phyloP scores from a whole-genome alignment of 1,140 invertebrate species.

The Caenorhabditis brenneri region DNA sequence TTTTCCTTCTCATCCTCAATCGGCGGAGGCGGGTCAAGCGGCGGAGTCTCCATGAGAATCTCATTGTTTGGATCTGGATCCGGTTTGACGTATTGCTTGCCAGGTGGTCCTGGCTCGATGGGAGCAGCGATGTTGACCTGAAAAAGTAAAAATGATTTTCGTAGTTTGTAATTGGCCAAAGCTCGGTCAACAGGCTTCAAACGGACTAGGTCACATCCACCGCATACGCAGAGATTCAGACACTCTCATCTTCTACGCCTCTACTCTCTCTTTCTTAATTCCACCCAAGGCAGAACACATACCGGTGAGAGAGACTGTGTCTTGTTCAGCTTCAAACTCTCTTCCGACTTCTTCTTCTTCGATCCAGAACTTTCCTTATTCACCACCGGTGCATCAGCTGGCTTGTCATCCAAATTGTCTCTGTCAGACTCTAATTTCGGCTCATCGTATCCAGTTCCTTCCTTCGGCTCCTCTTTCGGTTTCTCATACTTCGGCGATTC shows the following conservation, averaged over 20 bases:
- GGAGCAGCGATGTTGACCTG: background rate
- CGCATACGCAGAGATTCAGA: too few species aligned
- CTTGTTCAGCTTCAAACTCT: slow-evolving; percentile 12
- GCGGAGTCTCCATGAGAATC: background rate
- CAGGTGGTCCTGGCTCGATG: background rate
- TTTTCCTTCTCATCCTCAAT: background rate
- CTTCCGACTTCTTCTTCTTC: background rate
- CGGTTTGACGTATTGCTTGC: background rate
- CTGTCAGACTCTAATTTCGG: background rate
- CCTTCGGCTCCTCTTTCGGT: background rate
- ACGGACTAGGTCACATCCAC: too few species aligned
- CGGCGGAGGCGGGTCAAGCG: too few species aligned
- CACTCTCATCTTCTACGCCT: too few species aligned
- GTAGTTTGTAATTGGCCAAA: too few species aligned
- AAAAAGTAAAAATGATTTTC: background rate
- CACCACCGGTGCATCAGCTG: background rate
- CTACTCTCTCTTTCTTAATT: too few species aligned
- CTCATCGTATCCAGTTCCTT: background rate
- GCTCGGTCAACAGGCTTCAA: too few species aligned
- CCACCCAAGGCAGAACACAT: background rate
- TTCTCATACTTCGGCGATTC: background rate
- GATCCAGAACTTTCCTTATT: background rate
- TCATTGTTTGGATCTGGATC: background rate
- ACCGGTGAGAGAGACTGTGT: background rate
- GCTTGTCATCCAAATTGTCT: background rate